Conservation (phyloP, 2,113 vertebrate species). For the Rallus limicola region DNA sequence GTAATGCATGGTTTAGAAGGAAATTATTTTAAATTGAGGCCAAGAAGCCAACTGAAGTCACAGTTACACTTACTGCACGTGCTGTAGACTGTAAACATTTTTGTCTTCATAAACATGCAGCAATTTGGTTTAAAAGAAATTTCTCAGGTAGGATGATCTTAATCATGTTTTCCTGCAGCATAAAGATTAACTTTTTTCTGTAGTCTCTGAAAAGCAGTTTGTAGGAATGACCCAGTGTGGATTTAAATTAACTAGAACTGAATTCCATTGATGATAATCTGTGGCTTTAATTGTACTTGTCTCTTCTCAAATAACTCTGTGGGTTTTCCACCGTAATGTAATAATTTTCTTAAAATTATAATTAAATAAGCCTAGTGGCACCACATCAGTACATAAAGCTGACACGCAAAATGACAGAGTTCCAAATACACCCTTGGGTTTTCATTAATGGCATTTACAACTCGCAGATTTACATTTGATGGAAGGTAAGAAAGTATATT, state of each 20-base stretch:
- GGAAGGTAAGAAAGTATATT: neutral
- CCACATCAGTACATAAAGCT: neutral
- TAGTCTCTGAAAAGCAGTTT: neutral
- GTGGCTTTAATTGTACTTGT: constrained; percentile 41
- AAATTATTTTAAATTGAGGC: constrained; percentile 44
- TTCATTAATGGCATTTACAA: neutral
- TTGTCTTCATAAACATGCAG: neutral
- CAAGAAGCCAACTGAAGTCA: constrained; percentile 29
- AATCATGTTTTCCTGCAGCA: neutral
- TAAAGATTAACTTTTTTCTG: neutral
- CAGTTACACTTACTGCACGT: neutral
- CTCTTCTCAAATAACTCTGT: neutral
- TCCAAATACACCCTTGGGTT: neutral
- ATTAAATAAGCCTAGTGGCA: neutral
- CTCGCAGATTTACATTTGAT: neutral
- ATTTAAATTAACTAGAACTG: constrained; percentile 47
- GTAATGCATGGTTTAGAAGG: neutral
- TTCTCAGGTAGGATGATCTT: neutral
- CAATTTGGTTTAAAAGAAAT: constrained; percentile 23
- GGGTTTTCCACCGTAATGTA: neutral
- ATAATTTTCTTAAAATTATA: neutral
- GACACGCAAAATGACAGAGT: neutral
- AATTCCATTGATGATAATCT: constrained; percentile 26
- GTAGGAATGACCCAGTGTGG: neutral
- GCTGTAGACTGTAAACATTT: constrained; percentile 7